These are phyloP conservation scores for Dermatemys mawii DNA, from an alignment of 2,113 vertebrate genomes.

Conservation along the genomic window DNA sequence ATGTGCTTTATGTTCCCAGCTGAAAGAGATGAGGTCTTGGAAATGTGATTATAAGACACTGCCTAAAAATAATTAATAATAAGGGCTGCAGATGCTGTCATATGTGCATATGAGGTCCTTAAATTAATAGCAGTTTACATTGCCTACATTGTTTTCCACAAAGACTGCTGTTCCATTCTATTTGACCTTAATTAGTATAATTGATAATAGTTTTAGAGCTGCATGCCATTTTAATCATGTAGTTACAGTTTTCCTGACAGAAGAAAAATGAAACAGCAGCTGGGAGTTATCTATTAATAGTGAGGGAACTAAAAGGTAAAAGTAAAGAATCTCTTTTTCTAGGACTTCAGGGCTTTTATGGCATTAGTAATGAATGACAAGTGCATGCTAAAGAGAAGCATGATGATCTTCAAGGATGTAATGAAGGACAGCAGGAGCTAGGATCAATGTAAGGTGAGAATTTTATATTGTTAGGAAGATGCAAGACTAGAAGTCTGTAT, in stretches of 20 bases:
- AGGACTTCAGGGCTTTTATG: slow-evolving; percentile 36
- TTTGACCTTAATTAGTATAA: slow-evolving; percentile 80
- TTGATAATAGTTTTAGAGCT: slow-evolving; percentile 71
- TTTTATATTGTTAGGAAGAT: slow-evolving; percentile 21
- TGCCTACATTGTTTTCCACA: slow-evolving; percentile 52
- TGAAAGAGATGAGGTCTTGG: background rate
- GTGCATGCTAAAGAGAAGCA: slow-evolving; percentile 39
- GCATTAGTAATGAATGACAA: slow-evolving; percentile 31
- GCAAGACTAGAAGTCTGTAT: background rate
- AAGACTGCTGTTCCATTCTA: slow-evolving; percentile 54
- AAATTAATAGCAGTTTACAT: slow-evolving; percentile 70
- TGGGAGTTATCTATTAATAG: slow-evolving; percentile 71
- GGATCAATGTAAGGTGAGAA: slow-evolving; percentile 55
- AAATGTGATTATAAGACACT: slow-evolving; percentile 12
- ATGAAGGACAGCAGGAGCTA: slow-evolving; percentile 37
- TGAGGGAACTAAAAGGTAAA: slow-evolving; percentile 51
- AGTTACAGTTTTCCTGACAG: slow-evolving; percentile 70
- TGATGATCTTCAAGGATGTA: slow-evolving; percentile 46
- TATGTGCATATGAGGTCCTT: slow-evolving; percentile 30
- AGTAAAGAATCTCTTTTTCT: slow-evolving; percentile 36
- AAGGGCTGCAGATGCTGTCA: slow-evolving; percentile 40
- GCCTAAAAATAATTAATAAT: slow-evolving; percentile 60
- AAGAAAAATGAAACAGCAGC: slow-evolving; percentile 70
- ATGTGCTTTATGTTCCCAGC: background rate
- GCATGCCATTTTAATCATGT: slow-evolving; percentile 70